Percentiles rank a stretch among this genome's conserved stretches.
These are phyloP conservation scores for Artemia sp. DNA, from an alignment of 2,888 invertebrate genomes.

Conservation along the genomic window DNA sequence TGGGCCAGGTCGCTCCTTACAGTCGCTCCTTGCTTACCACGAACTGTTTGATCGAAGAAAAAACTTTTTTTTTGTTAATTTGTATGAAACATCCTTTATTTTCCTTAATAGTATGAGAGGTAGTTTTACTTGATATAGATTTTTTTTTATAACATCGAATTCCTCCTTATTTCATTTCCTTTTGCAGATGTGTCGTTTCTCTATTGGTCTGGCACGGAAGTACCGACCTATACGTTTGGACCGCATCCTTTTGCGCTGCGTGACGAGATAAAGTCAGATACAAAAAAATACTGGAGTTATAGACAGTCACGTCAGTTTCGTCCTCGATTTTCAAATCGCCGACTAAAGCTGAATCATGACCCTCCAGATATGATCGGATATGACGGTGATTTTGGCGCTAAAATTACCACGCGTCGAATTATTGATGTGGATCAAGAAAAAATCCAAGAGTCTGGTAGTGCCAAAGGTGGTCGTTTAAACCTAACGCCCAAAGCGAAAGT, in stretches of 20 bases:
- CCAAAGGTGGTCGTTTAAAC: too few relatives aligned
- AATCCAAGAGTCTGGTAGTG: background rate
- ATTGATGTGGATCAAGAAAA: background rate
- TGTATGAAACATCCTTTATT: too few relatives aligned
- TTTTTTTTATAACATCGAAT: too few relatives aligned
- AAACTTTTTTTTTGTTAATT: too few relatives aligned
- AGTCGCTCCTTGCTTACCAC: too few relatives aligned
- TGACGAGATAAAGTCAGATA: background rate
- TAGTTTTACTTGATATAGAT: too few relatives aligned
- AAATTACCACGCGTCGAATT: conserved; percentile 1
- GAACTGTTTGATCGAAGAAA: too few relatives aligned
- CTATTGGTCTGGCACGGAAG: background rate
- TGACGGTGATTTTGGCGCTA: background rate
- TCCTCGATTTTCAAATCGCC: conserved; percentile 10
- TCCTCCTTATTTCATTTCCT: background rate
- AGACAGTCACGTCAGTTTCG: conserved; percentile 8
- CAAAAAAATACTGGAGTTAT: conserved; percentile 2
- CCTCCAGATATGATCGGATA: background rate
- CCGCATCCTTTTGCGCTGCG: background rate
- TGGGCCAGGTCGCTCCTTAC: too few relatives aligned
- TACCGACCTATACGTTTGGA: background rate
- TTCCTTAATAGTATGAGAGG: too few relatives aligned
- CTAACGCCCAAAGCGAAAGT: background rate
- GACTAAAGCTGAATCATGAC: conserved; percentile 3
- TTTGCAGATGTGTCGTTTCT: background rate